Base-by-base conservation (phyloP, 2,113 vertebrate species). In the Gadus macrocephalus region DNA sequence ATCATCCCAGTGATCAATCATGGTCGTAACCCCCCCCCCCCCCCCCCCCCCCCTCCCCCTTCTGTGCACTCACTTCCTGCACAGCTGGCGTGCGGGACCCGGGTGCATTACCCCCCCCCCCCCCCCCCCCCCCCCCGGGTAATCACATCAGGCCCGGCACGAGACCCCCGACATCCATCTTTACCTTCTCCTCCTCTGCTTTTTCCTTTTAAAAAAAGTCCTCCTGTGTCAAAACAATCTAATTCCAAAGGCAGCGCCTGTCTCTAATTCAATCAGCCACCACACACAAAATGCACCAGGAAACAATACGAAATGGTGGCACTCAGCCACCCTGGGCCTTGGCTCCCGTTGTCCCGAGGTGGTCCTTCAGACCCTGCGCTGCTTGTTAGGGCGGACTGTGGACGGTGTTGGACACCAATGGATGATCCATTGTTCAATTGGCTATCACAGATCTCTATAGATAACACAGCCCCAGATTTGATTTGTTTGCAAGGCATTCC, bases 201-300 rank as follows among this genome's bases (percentile, higher is more conserved):
- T 59, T 62, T 77, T 67, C 69, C 65, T 72, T 66, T 74, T 67
- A 71, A 66, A 70, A 61, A 15, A 59, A 42, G 56, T 67, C 72
- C 66, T 56, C 27, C 59, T 72, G 27, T 73, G 78, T 80, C 73
- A 62, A 83, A 68, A 77, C 82, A 86, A 80, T 89, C 83, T 84
- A 75, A 89, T 87, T 88, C 87, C 31, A 73, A 83, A 28, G 49
- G 12, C 20, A 2, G 68, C 49, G n/a, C 72, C 79, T 49, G 20
- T 68, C 73, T 79, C 77, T 81, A 88, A 90, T 88, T 83, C 70
- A 59, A 79, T 86, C 79, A 76, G 15, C 3, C 31, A 1, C 77
- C 64, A 16, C 67, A 69, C 59, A 72, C 70, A 68, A 72, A 86
- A 83, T 70, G 66, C 77, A 73, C 8, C 31, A 31, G 5, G 5